Evolutionary conservation across 2,113 vertebrate genomes (phyloP), one percentile per base, ranked within the genome.

Genomic region (Nettapus auritus): DNA sequence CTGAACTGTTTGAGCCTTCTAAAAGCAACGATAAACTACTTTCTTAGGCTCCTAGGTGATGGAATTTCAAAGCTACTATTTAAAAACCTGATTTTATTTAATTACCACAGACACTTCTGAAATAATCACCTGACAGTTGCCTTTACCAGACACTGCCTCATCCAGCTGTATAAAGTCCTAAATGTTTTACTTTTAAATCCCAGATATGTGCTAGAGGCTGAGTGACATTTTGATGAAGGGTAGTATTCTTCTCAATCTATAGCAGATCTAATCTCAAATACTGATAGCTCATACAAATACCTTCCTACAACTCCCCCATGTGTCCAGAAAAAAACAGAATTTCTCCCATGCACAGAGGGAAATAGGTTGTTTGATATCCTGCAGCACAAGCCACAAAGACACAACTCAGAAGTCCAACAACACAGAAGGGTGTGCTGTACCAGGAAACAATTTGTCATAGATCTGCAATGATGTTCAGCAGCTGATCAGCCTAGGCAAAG

Each of bases 291-390:
- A 86, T 77, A 94, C 74, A 94, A 95, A 94, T 67, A 60, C 46
- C 95, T 95, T 97, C 90, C 64, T 92, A 94, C 94, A 94, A 93
- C 95, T 97, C 96, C 96, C 96, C 92, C 90, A 86, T 93, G 96
- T 90, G 96, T 95, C 46, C 94, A 92, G 83, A 90, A 86, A 91
- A 93, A 77, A 75, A 3, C 7, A 71, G 34, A 86, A 56, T 92
- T 79, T 84, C 34, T 95, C 22, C 26, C 38, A 10, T 63, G 38
- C 29, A 83, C 10, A 48, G 29, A 60, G 34, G 60, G 60, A 92
- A 92, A 88, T 12, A 55, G 21, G 16, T 14, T 81, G 55, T 23
- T 78, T 36, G 81, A 74, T 26, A 94, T 22, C 13, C 73, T 94
- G 76, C 52, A 86, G 48, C 36, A 75, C 17, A 77, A 70, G 38